Base-by-base conservation (phyloP, 1,140 invertebrate genomes). In the Drosophila jambulina region DNA sequence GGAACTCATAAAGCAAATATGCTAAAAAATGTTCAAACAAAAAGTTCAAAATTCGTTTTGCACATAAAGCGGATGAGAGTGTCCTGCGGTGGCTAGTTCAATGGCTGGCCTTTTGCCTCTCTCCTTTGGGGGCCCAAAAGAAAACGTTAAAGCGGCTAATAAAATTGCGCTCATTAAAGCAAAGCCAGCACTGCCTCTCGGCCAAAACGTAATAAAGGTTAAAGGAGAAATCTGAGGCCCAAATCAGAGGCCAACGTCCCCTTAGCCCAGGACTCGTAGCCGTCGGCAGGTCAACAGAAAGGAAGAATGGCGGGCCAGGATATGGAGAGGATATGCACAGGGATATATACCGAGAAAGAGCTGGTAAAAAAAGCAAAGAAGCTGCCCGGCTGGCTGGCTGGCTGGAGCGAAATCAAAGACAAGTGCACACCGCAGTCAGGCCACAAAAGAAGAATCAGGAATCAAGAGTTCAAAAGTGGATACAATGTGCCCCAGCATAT, bases 81-180 rank as follows among this genome's bases (percentile, higher is more conserved):
- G 38, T 61, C 57, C 38, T 34, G 45, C 38, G 34, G 70, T 38
- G 23, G 43, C 19, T 12, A 23, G 29, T 34, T 43, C 17, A 36
- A n/a, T 38, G 53, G 21, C 13, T 15, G 25, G 5, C 48, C 17
- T 49, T 62, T 38, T 38, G 4, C 8, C 13, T 8, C 27, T 32
- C 27, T 8, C 7, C n/a, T 40, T 38, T 29, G 34, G 38, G 36
- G 46, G 17, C 38, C 45, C 6, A 46, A 79, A 62, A 63, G 54
- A 54, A 64, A 71, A 82, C 75, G 67, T 71, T 80, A 88, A 83
- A 78, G 72, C 80, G 75, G 71, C 72, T 87, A 87, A 87, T 87
- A 88, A 88, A 87, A 88, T 83, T 80, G 71, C 42, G 69, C 84
- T 88, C 84, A 88, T 88, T 88, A 88, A 88, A 90, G 83, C 76